Percentiles rank a stretch among this genome's conserved stretches.
Evolutionary conservation across 1,140 invertebrate genomes (phyloP).

Genomic region (Dendroctonus valens): DNA sequence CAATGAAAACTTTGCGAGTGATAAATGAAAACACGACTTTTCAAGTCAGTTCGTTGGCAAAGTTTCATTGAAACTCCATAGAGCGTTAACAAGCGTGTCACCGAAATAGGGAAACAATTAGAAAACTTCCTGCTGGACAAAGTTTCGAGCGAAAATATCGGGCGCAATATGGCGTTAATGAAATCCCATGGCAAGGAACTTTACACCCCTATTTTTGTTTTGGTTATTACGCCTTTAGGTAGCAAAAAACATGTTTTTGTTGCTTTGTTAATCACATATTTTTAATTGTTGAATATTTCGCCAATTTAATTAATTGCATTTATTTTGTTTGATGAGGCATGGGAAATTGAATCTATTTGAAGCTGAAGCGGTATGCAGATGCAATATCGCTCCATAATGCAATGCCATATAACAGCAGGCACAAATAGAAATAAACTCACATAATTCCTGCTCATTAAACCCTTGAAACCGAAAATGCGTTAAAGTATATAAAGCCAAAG

Average conservation of each 20-base stretch:
- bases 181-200: conserved; percentile 7
- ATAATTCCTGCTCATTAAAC: conserved; percentile 4
- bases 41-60: conserved; percentile 16
- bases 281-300: too few species aligned
- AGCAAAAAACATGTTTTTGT: too few species aligned
- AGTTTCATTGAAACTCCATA: conserved; percentile 27
- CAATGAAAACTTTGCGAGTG: conserved; percentile 18
- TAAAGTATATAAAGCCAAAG: conserved; percentile 10
- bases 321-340: too few species aligned
- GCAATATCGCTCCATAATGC: too few species aligned
- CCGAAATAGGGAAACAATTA: conserved; percentile 28
- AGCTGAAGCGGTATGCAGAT: too few species aligned
- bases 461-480: conserved; percentile 7
- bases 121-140: conserved; percentile 17
- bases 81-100: conserved; percentile 27
- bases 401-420: too few species aligned
- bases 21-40: conserved; percentile 32
- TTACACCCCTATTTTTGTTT: not conserved
- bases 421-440: not conserved
- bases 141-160: conserved; percentile 16
- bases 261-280: too few species aligned
- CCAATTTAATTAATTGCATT: too few species aligned
- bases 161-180: conserved; percentile 17
- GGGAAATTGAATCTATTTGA: too few species aligned
- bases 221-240: too few species aligned